Conservation (phyloP, 2,888 invertebrate species). For the Heliconius hortense region DNA sequence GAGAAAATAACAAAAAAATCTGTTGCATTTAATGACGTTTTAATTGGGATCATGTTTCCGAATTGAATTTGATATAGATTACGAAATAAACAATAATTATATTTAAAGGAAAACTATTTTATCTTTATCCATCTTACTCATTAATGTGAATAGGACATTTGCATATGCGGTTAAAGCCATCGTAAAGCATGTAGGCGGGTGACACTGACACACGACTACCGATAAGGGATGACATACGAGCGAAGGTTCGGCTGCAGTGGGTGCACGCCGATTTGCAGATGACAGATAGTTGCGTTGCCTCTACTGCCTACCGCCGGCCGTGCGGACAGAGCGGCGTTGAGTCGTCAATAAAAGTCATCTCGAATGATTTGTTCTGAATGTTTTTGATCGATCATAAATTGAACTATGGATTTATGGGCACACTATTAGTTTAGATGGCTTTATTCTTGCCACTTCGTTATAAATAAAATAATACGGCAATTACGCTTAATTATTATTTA, state of each 20-base stretch:
- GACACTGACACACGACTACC: slow-evolving; percentile 69
- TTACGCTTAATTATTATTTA: background rate
- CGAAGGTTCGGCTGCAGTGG: slow-evolving; percentile 56
- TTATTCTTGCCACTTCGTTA: background rate
- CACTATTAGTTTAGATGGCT: background rate
- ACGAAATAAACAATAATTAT: background rate
- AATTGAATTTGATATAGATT: background rate
- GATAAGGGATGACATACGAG: slow-evolving; percentile 73
- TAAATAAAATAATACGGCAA: background rate
- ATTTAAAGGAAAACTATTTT: slow-evolving; percentile 1
- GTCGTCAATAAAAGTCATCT: slow-evolving; percentile 39
- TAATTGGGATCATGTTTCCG: background rate
- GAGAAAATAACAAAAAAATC: background rate
- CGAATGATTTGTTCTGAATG: slow-evolving; percentile 26
- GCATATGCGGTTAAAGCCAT: slow-evolving; percentile 53
- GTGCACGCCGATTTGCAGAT: slow-evolving; percentile 62
- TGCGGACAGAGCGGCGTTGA: slow-evolving; percentile 39
- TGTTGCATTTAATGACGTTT: background rate
- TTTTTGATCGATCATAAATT: slow-evolving; percentile 27
- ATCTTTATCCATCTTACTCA: slow-evolving; percentile 16
- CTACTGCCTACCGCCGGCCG: slow-evolving; percentile 43
- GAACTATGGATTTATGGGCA: background rate
- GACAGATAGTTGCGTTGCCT: slow-evolving; percentile 50
- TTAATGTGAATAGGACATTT: slow-evolving; percentile 48
- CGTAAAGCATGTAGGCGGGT: slow-evolving; percentile 45